These are phyloP conservation scores for Poeciliopsis prolifica DNA, from an alignment of 2,113 vertebrate species.

Conservation along the genomic window DNA sequence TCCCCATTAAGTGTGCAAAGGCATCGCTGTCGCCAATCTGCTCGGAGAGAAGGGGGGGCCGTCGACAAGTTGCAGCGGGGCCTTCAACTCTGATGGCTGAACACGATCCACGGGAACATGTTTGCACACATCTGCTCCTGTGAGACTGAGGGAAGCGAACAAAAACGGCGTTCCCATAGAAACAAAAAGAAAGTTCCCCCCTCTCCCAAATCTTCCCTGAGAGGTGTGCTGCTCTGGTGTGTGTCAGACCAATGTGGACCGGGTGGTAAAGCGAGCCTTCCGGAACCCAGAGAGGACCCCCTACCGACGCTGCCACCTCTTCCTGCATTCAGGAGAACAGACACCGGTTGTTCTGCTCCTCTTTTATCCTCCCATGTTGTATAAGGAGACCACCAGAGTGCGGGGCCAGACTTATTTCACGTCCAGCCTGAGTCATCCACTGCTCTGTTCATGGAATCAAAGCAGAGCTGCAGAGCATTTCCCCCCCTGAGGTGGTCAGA, in stretches of 20 bases:
- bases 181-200: conserved; percentile 62
- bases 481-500: conserved; percentile 48
- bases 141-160: conserved; percentile 39
- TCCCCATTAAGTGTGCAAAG: conserved; percentile 31
- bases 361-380: conserved; percentile 59
- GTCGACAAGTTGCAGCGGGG: conserved; percentile 44
- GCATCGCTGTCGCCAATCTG: conserved; percentile 42
- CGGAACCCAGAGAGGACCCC: conserved; percentile 43
- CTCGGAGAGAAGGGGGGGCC: conserved; percentile 20
- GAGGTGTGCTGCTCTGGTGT: conserved; percentile 20
- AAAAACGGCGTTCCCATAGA: conserved; percentile 69
- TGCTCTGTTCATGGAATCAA: conserved; percentile 58
- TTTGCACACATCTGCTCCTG: conserved; percentile 64
- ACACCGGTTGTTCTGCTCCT: conserved; percentile 46
- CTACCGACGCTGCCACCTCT: neutral
- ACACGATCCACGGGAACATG: conserved; percentile 52
- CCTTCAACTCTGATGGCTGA: conserved; percentile 39
- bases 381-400: conserved; percentile 46
- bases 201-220: conserved; percentile 31
- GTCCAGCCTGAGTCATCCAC: conserved; percentile 61
- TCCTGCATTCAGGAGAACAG: conserved; percentile 53
- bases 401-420: conserved; percentile 35
- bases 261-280: conserved; percentile 19
- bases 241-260: conserved; percentile 25
- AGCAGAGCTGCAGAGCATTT: conserved; percentile 47